Percentiles rank a stretch among this genome's conserved stretches.
phyloP scores from a whole-genome alignment of 2,888 invertebrate genomes.

The Drosophila longiperda region DNA sequence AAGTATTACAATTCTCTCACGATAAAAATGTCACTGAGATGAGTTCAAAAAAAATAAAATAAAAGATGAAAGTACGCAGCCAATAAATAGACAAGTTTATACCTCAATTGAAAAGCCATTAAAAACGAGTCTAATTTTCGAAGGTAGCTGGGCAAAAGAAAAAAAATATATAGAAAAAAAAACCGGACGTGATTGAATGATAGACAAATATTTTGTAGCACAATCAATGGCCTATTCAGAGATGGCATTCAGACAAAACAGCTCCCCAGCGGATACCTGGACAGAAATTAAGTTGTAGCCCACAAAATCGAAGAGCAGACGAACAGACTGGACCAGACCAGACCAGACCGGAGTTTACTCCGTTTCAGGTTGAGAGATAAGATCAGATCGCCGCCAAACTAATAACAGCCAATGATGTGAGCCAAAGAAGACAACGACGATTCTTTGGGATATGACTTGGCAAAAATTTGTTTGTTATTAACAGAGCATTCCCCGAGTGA shows the following conservation, averaged over 20 bases:
- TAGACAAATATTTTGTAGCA: conserved; percentile 71
- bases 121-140: conserved; percentile 64
- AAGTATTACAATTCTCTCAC: conserved; percentile 54
- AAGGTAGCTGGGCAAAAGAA: conserved; percentile 13
- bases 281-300: conserved; percentile 69
- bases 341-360: conserved; percentile 10
- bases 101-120: conserved; percentile 72
- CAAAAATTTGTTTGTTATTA: conserved; percentile 77
- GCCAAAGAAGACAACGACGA: conserved; percentile 28
- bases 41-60: neutral
- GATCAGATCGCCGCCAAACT: conserved; percentile 60
- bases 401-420: conserved; percentile 74
- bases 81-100: conserved; percentile 65
- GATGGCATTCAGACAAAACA: conserved; percentile 51
- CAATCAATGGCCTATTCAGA: conserved; percentile 78
- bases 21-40: conserved; percentile 60
- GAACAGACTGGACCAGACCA: conserved; percentile 24
- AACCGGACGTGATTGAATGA: conserved; percentile 80
- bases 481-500: conserved; percentile 49
- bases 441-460: conserved; percentile 82
- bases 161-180: conserved; percentile 52
- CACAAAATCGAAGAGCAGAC: conserved; percentile 26
- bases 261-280: conserved; percentile 50
- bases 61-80: conserved; percentile 10
- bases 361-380: conserved; percentile 59